Base-by-base conservation (phyloP, 2,888 invertebrate genomes). In the Caenorhabditis sp. region DNA sequence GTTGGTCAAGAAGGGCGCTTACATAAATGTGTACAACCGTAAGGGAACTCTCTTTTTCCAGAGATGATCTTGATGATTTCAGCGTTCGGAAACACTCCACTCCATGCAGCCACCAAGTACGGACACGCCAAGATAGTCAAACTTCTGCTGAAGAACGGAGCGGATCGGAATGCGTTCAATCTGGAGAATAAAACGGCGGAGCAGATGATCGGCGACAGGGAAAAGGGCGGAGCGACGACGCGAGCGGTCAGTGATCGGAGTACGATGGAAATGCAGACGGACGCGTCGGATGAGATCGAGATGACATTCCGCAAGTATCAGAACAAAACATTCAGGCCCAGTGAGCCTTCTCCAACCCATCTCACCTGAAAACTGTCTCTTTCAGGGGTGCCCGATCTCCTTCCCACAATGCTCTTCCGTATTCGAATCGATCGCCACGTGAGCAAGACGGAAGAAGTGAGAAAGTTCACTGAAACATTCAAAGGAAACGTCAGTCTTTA, bases 61-160 rank as follows among this genome's bases (percentile, higher is more conserved):
- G n/a, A n/a, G n/a, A n/a, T n/a, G n/a, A n/a, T n/a, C n/a, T n/a
- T n/a, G n/a, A n/a, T n/a, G n/a, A n/a, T n/a, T n/a, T n/a, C n/a
- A n/a, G 45, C 5, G 4, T 45, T 45, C 22, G 63, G 63, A 24
- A 53, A 63, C 39, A 96, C 97, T 9, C 96, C 98, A 20, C 91
- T 98, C 81, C 97, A 98, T 90, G 97, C 97, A 97, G 96, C 97
- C 0, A 94, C 76, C 87, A 92, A 93, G 81, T 93, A 95, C 91
- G 95, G 95, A 0, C 95, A 96, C 91, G 91, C 95, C 71, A 92
- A 93, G 83, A 94, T 94, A 87, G 93, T 93, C n/a, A 94, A 94
- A 53, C 90, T 94, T 82, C 90, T 95, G 85, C 92, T 94, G 92
- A 93, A 93, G 87, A 92, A 93, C 82, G 94, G 94, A 22, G 96